Evolutionary conservation across 2,888 invertebrate species (phyloP).

Genomic region (Dione vanillae): DNA sequence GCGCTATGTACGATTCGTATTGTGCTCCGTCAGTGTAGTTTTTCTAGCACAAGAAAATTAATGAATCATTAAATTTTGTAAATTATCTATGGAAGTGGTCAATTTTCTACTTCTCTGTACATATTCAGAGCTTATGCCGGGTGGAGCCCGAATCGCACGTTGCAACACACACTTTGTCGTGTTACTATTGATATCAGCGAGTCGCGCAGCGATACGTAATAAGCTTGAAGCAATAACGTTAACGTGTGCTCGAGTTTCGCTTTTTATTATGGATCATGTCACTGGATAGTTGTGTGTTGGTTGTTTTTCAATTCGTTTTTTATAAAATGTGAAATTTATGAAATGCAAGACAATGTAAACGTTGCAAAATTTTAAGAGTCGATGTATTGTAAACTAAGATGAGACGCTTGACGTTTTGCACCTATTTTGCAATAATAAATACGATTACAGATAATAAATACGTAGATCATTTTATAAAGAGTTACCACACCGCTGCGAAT

Average conservation of each 20-base stretch:
- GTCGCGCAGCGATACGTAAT: constrained; percentile 71
- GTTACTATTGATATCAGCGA: constrained; percentile 64
- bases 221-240: constrained; percentile 79
- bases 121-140: constrained; percentile 83
- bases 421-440: constrained; percentile 82
- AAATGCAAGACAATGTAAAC: constrained; percentile 75
- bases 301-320: constrained; percentile 76
- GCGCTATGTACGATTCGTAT: constrained; percentile 49
- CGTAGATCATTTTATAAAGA: constrained; percentile 70
- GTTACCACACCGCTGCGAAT: constrained; percentile 55
- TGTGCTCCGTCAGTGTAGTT: constrained; percentile 69
- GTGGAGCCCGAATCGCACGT: constrained; percentile 78
- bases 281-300: constrained; percentile 78
- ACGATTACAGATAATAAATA: constrained; percentile 72
- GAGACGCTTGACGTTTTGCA: constrained; percentile 82
- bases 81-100: constrained; percentile 81
- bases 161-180: constrained; percentile 74
- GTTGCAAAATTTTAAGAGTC: constrained; percentile 76
- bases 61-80: constrained; percentile 75
- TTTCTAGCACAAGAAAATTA: constrained; percentile 77
- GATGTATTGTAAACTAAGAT: constrained; percentile 77
- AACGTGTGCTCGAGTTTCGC: constrained; percentile 77
- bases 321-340: constrained; percentile 64
- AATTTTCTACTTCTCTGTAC: constrained; percentile 83
- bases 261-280: constrained; percentile 75